These are phyloP conservation scores for Eleutherodactylus coqui DNA, from an alignment of 2,797 vertebrate genomes.

Conservation along the genomic window DNA sequence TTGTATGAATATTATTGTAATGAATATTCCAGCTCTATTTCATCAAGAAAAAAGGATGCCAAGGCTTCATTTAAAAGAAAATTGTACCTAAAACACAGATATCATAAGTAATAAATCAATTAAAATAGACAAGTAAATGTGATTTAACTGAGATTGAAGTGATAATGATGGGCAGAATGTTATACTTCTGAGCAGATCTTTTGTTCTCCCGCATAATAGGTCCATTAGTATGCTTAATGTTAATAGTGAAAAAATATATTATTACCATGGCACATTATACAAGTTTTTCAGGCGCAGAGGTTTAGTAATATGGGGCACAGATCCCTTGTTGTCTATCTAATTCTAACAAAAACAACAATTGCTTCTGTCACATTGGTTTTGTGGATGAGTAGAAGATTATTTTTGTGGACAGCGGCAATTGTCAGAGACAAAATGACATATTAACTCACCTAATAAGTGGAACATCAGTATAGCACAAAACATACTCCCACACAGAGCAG, in stretches of 20 bases:
- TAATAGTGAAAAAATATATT: conserved; percentile 44
- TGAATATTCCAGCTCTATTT: conserved; percentile 22
- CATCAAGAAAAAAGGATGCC: conserved; percentile 16
- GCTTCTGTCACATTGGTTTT: conserved; percentile 58
- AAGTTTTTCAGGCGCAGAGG: conserved; percentile 28
- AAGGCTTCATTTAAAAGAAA: conserved; percentile 29
- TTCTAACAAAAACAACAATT: conserved; percentile 58
- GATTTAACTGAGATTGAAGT: conserved; percentile 37
- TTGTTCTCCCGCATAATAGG: conserved; percentile 40
- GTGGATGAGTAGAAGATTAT: conserved; percentile 55
- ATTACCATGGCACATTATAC: conserved; percentile 21
- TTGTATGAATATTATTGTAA: conserved; percentile 11
- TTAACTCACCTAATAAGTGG: conserved; percentile 55
- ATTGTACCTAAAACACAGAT: conserved; percentile 19
- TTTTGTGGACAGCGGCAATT: conserved; percentile 61
- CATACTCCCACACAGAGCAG: conserved; percentile 58
- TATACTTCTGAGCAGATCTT: conserved; percentile 9
- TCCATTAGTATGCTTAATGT: conserved; percentile 37
- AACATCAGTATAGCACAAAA: conserved; percentile 53
- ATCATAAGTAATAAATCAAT: conserved; percentile 38
- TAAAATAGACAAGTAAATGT: conserved; percentile 40
- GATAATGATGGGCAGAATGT: conserved; percentile 38
- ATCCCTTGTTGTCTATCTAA: conserved; percentile 54
- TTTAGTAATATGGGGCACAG: conserved; percentile 42
- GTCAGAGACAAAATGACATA: conserved; percentile 58